Percentiles rank a stretch among this genome's conserved stretches.
phyloP scores from a whole-genome alignment of 1,140 invertebrate species.

The Prorops nasuta region DNA sequence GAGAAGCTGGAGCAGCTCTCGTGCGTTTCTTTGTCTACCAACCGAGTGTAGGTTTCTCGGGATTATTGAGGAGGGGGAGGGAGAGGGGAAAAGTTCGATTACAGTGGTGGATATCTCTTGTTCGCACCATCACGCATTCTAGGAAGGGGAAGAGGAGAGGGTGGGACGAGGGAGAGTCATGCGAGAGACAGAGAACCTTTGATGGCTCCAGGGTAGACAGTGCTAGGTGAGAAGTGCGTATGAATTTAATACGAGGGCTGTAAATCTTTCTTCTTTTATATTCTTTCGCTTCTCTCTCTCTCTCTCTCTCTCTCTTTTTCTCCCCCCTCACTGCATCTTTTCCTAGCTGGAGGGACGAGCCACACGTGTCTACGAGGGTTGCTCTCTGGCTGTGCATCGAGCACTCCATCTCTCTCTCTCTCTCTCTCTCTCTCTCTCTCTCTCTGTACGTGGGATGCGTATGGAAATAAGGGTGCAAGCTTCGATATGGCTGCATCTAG shows the following conservation, averaged over 20 bases:
- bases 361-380: constrained; percentile 20
- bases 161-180: not conserved
- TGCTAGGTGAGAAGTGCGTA: constrained; percentile 37
- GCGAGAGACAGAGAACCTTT: constrained; percentile 24
- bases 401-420: not conserved
- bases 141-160: not conserved
- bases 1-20: too few relatives aligned
- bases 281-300: too few relatives aligned
- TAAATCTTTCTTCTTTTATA: constrained; percentile 37
- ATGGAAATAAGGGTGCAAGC: too few relatives aligned
- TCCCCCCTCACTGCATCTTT: not conserved
- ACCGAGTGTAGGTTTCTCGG: too few relatives aligned
- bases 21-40: too few relatives aligned
- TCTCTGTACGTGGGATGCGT: too few relatives aligned
- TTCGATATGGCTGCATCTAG: too few relatives aligned
- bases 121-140: constrained; percentile 21
- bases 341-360: constrained; percentile 5
- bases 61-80: too few relatives aligned
- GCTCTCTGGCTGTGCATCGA: constrained; percentile 21
- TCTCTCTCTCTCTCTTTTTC: constrained; percentile 2
- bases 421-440: not conserved
- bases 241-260: constrained; percentile 40
- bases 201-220: constrained; percentile 24
- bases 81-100: constrained; percentile 29
- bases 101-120: constrained; percentile 28